Evolutionary conservation across 1,140 invertebrate species (phyloP), one percentile per base, ranked within the genome.

Genomic region (Grapholita molesta): DNA sequence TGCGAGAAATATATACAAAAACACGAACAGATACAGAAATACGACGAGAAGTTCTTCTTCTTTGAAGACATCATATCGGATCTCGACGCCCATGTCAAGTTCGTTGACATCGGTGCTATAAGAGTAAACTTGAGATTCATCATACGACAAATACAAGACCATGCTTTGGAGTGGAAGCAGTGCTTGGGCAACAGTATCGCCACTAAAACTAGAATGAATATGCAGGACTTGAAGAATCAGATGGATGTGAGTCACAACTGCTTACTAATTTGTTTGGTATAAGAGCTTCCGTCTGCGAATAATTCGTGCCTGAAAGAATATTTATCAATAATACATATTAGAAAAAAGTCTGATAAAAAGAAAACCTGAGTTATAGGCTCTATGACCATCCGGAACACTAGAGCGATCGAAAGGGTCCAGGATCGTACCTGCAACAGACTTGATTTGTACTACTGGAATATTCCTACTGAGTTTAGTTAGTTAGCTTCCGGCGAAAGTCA

Each of bases 11-110:
- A 97, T 91, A 93, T 95, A 3, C 88, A 92, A 28, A 95, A 94
- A 65, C 93, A 95, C 80, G 95, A 95, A 3, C 94, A 95, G 11
- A 93, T 98, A 3, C 91, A 94, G 21, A 93, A 95, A 70, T 97
- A 96, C 90, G 96, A 98, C 79, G 95, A 97, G 70, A 96, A 96
- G 87, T 95, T 98, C 76, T 94, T 94, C 78, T 97, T 96, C 89
- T 98, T 97, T 84, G 94, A 94, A 76, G 94, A 95, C 67, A 95
- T 97, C 7, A 94, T 96, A n/a, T 91, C 94, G 2, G 95, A 96
- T 72, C 84, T 98, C 32, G 77, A 94, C 7, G 92, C 93, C 2
- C 93, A 94, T 76, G 82, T 91, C 9, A 86, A 93, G 67, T 94
- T 93, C 77, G 88, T 94, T 4, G 94, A 96, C 77, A 89, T 96